Evolutionary conservation across 2,113 vertebrate species (phyloP).

Genomic region (Ictalurus furcatus): DNA sequence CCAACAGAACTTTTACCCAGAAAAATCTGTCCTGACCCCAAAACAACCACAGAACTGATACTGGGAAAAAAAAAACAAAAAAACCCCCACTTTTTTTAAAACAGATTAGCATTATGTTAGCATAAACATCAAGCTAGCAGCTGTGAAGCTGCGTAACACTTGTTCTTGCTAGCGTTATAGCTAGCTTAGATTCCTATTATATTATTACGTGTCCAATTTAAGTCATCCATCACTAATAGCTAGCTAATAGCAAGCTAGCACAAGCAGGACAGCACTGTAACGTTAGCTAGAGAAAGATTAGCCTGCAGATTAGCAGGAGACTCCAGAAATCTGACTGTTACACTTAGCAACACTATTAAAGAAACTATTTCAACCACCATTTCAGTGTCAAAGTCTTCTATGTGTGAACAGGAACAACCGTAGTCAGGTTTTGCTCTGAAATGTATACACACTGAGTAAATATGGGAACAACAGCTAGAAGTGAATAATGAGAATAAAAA

Average conservation of each 20-base stretch:
- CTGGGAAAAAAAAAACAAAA: not conserved
- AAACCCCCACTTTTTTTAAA: not conserved
- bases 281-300: not conserved
- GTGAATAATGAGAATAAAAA: not conserved
- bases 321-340: not conserved
- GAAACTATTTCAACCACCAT: not conserved
- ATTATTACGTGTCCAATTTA: not conserved
- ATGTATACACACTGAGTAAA: not conserved
- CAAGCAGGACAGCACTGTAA: not conserved
- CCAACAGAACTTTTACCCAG: not conserved
- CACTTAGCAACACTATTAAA: not conserved
- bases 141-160: not conserved
- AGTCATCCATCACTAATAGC: not conserved
- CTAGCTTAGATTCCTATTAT: not conserved
- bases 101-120: not conserved
- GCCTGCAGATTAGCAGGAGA: not conserved
- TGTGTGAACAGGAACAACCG: not conserved
- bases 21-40: not conserved
- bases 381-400: not conserved
- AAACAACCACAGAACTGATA: not conserved
- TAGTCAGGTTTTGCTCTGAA: not conserved
- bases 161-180: not conserved
- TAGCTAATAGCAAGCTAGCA: not conserved
- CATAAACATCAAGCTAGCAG: slow-evolving; percentile 1
- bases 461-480: not conserved